These are phyloP conservation scores for Melipona quadrifasciata DNA, from an alignment of 1,140 invertebrate genomes.

Conservation along the genomic window DNA sequence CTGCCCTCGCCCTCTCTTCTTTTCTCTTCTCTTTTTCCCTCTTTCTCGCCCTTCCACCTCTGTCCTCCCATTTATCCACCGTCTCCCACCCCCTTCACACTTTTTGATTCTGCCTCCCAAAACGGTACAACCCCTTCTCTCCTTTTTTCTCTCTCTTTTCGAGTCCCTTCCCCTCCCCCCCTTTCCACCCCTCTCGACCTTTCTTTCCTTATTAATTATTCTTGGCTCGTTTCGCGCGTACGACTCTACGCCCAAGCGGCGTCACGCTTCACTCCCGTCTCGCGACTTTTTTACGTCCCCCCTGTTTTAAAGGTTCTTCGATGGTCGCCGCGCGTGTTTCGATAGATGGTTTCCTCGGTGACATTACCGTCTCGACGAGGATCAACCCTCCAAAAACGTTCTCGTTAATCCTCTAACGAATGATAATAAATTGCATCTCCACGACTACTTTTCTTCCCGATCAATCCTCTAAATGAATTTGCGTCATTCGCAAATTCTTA, in stretches of 20 bases:
- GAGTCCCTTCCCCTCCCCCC: no score
- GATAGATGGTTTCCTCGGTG: no score
- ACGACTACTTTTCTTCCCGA: no score
- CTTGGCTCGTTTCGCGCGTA: constrained; percentile 17
- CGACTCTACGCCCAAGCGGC: not conserved
- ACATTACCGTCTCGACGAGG: no score
- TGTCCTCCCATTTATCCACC: constrained; percentile 8
- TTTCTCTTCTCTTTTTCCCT: not conserved
- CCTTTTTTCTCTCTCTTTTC: not conserved
- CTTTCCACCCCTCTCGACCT: not conserved
- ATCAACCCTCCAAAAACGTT: no score
- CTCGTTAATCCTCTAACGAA: no score
- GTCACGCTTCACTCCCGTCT: not conserved
- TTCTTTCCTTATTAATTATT: constrained; percentile 37
- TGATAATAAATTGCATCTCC: no score
- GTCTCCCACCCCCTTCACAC: not conserved
- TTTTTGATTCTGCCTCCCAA: constrained; percentile 11
- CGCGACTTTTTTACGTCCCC: not conserved
- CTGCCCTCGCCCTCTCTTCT: not conserved
- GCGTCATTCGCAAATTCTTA: no score
- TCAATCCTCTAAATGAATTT: no score
- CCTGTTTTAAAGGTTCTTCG: not conserved
- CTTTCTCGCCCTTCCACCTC: not conserved
- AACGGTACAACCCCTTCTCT: not conserved
- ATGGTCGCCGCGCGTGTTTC: not conserved